Evolutionary conservation across 2,113 vertebrate species (phyloP).

Genomic region (Mobula birostris): DNA sequence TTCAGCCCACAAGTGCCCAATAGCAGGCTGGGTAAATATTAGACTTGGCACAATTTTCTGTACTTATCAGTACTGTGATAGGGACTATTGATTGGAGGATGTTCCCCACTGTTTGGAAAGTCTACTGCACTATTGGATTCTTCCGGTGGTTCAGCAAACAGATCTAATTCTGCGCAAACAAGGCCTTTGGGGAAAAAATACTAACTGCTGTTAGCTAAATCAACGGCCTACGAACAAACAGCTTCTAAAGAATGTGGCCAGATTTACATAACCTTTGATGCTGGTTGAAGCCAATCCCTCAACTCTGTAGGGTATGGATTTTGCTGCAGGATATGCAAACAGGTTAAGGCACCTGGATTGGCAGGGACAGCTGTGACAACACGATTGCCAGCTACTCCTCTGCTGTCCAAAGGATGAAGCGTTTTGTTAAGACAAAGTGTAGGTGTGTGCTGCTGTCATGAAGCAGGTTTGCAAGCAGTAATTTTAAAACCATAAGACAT

Average conservation of each 20-base stretch:
- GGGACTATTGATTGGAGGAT: conserved; percentile 64
- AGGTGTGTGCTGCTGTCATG: too few relatives aligned
- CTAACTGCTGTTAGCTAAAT: conserved; percentile 72
- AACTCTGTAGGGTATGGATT: conserved; percentile 45
- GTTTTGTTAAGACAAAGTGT: background rate
- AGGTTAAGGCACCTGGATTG: background rate
- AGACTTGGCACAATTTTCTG: conserved; percentile 63
- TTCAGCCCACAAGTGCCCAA: conserved; percentile 54
- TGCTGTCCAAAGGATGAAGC: background rate
- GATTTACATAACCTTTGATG: conserved; percentile 74
- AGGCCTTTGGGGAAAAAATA: conserved; percentile 64
- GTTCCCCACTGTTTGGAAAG: conserved; percentile 65
- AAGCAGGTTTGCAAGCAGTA: too few relatives aligned
- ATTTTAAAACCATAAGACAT: too few relatives aligned
- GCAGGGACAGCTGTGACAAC: background rate
- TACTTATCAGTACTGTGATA: conserved; percentile 61
- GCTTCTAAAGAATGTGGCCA: conserved; percentile 74
- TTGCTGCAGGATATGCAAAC: background rate
- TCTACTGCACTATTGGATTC: conserved; percentile 60
- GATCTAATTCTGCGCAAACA: conserved; percentile 77
- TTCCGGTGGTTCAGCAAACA: conserved; percentile 76
- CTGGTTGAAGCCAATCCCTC: conserved; percentile 54
- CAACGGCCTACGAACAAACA: conserved; percentile 77
- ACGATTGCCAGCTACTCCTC: background rate
- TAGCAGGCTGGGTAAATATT: conserved; percentile 73